These are phyloP conservation scores for Cyprinodon brontotheroides DNA, from an alignment of 2,113 vertebrate species.

Conservation along the genomic window DNA sequence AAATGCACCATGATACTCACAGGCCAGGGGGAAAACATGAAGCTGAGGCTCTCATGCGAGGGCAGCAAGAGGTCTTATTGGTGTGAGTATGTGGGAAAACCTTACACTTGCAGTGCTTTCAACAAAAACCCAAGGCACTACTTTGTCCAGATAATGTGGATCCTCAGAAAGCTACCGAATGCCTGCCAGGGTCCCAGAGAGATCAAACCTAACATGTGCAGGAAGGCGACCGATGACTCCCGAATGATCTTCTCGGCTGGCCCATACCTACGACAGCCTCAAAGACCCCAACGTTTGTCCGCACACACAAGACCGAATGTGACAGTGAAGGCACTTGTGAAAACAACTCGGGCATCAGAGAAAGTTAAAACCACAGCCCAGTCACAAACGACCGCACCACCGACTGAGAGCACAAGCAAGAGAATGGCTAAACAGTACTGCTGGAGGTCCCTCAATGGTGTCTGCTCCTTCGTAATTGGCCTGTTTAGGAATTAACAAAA, in stretches of 20 bases:
- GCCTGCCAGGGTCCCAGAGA: conserved; percentile 75
- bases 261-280: conserved; percentile 9
- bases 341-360: not conserved
- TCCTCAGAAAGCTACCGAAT: conserved; percentile 74
- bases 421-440: conserved; percentile 80
- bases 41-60: conserved; percentile 77
- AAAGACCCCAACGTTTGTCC: conserved; percentile 3
- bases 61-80: conserved; percentile 73
- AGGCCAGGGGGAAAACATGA: conserved; percentile 72
- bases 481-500: conserved; percentile 76
- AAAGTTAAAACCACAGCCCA: conserved; percentile 25
- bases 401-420: conserved; percentile 68
- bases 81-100: conserved; percentile 84
- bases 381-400: conserved; percentile 25
- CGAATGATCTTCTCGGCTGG: conserved; percentile 73
- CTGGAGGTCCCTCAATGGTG: conserved; percentile 81
- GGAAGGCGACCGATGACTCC: conserved; percentile 75
- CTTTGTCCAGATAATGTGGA: conserved; percentile 81
- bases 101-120: conserved; percentile 78
- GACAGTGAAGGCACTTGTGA: not conserved
- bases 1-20: conserved; percentile 76
- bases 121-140: conserved; percentile 81
- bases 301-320: not conserved
- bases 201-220: conserved; percentile 83
- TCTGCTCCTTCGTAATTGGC: conserved; percentile 82